Evolutionary conservation across 2,113 vertebrate genomes (phyloP).

Genomic region (Crotalus viridis): DNA sequence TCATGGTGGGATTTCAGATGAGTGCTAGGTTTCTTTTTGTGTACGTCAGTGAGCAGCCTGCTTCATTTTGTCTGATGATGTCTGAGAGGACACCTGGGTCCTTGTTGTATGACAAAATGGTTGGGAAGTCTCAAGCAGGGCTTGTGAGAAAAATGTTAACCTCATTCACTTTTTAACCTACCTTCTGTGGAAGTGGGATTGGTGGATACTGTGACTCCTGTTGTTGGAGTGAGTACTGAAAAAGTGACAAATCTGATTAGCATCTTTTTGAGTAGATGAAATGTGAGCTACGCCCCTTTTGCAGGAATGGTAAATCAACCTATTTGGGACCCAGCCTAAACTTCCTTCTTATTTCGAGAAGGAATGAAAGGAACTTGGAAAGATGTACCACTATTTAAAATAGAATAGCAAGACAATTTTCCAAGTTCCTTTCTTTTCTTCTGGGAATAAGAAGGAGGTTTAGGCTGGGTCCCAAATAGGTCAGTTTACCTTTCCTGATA

Average conservation of each 20-base stretch:
- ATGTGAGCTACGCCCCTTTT: not conserved
- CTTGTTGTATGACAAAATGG: not conserved
- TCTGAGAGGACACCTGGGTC: not conserved
- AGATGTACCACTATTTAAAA: no score
- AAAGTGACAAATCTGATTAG: not conserved
- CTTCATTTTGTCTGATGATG: not conserved
- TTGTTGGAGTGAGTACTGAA: not conserved
- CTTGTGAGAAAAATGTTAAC: not conserved
- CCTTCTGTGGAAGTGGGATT: not conserved
- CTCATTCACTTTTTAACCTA: not conserved
- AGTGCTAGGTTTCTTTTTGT: no score
- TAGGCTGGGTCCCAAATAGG: not conserved
- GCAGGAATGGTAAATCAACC: not conserved
- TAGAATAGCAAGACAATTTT: not conserved
- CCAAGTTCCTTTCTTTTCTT: not conserved
- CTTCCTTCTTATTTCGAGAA: not conserved
- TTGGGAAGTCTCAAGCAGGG: not conserved
- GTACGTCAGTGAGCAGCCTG: no score
- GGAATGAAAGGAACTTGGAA: no score
- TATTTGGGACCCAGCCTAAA: not conserved
- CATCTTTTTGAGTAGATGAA: not conserved
- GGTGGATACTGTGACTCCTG: no score
- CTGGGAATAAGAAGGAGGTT: not conserved
- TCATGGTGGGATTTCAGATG: no score
- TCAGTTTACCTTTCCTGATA: not conserved